Conservation (phyloP, 2,888 invertebrate species). For the Protophormia terraenovae region DNA sequence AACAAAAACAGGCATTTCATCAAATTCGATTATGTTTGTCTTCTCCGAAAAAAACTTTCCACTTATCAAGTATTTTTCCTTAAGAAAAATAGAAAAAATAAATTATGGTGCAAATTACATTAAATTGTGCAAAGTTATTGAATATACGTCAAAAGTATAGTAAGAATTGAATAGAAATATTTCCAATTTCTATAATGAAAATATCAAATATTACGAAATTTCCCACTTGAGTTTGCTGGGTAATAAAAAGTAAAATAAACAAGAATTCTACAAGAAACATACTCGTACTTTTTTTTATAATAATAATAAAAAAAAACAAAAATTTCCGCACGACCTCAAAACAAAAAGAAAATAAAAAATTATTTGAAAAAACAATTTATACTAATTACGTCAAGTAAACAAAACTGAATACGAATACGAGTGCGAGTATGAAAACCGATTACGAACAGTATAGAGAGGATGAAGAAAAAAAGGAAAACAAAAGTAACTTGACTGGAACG, state of each 20-base stretch:
- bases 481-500: constrained; percentile 28
- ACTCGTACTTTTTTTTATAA: neutral
- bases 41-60: neutral
- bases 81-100: no score
- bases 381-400: constrained; percentile 32
- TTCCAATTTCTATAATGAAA: neutral
- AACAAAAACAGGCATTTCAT: no score
- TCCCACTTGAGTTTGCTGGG: neutral
- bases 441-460: neutral
- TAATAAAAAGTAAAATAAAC: neutral
- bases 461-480: neutral
- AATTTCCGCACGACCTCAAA: constrained; percentile 4
- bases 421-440: neutral
- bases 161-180: no score
- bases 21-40: no score
- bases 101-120: no score
- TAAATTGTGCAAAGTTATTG: neutral
- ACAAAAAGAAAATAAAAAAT: no score
- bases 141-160: no score
- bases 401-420: neutral
- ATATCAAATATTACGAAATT: neutral
- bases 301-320: no score
- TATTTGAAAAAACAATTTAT: constrained; percentile 21
- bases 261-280: neutral
- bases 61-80: no score